Percentiles rank a stretch among this genome's conserved stretches.
Evolutionary conservation across 37 sponge, comb jelly and placozoan genomes (phyloP).

Genomic region (Mnemiopsis leidyi): DNA sequence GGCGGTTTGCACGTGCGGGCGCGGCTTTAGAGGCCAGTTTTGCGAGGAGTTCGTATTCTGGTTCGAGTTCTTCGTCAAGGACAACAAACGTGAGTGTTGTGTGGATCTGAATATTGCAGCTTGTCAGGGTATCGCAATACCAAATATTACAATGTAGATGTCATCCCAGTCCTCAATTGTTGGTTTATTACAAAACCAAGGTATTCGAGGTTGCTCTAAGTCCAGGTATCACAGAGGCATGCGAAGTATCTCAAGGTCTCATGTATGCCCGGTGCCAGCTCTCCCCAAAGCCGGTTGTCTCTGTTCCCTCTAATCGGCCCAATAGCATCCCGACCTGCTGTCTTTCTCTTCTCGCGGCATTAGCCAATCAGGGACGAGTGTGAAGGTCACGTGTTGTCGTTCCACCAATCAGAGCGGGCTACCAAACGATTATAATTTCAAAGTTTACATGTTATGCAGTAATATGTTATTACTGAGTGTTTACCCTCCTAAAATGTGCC

Average conservation of each 20-base stretch:
- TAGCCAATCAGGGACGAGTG: not conserved
- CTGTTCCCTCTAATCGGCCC: not conserved
- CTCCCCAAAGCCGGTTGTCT: not conserved
- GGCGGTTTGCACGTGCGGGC: constrained; percentile 14
- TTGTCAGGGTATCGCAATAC: no score
- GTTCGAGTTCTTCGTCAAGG: constrained; percentile 59
- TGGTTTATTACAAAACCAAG: no score
- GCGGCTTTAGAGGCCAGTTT: not conserved
- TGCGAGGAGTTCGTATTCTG: constrained; percentile 53
- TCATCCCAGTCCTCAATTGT: no score
- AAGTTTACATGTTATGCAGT: not conserved
- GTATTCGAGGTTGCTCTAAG: no score
- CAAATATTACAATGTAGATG: no score
- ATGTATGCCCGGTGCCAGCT: no score
- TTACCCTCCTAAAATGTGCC: not conserved
- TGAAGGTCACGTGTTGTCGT: not conserved
- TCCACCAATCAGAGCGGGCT: not conserved
- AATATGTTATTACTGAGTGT: not conserved
- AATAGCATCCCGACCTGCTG: not conserved
- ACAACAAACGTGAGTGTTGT: constrained; percentile 38
- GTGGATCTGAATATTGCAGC: no score
- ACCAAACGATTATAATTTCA: not conserved
- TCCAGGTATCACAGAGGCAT: no score
- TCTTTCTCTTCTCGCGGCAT: not conserved
- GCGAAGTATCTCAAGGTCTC: no score